Conservation (phyloP, 2,113 vertebrate species). For the Dromaius novaehollandiae region DNA sequence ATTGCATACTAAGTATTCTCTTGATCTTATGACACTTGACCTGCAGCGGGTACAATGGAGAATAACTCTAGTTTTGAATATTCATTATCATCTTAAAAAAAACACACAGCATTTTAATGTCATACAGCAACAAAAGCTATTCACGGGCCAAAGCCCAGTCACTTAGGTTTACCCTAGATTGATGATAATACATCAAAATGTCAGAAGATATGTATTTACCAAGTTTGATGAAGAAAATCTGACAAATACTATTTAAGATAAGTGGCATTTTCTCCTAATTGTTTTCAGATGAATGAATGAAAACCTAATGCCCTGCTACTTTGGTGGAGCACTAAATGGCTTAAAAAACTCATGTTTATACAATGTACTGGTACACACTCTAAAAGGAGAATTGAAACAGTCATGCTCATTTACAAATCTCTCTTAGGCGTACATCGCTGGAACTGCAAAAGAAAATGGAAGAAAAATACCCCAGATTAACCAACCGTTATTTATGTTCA, state of each 20-base stretch:
- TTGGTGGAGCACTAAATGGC: conserved; percentile 72
- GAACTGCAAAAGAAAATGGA: background rate
- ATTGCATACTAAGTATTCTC: conserved; percentile 65
- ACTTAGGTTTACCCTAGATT: conserved; percentile 78
- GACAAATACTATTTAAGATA: conserved; percentile 84
- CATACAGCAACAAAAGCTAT: conserved; percentile 77
- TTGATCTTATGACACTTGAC: conserved; percentile 72
- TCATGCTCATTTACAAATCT: background rate
- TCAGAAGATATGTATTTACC: conserved; percentile 85
- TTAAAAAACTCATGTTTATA: conserved; percentile 74
- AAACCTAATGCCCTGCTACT: conserved; percentile 79
- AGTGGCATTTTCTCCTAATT: conserved; percentile 81
- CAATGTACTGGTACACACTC: conserved; percentile 7
- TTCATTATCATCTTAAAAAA: conserved; percentile 72
- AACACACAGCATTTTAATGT: conserved; percentile 73
- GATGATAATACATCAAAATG: conserved; percentile 83
- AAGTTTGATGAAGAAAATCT: conserved; percentile 84
- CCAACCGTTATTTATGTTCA: background rate
- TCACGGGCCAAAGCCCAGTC: conserved; percentile 81
- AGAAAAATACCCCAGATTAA: background rate
- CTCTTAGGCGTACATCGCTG: background rate
- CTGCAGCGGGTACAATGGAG: conserved; percentile 51
- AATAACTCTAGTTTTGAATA: conserved; percentile 80
- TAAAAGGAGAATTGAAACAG: conserved; percentile 42
- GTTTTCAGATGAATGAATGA: conserved; percentile 82